These are phyloP conservation scores for Pagrus major DNA, from an alignment of 2,113 vertebrate genomes.

Conservation along the genomic window DNA sequence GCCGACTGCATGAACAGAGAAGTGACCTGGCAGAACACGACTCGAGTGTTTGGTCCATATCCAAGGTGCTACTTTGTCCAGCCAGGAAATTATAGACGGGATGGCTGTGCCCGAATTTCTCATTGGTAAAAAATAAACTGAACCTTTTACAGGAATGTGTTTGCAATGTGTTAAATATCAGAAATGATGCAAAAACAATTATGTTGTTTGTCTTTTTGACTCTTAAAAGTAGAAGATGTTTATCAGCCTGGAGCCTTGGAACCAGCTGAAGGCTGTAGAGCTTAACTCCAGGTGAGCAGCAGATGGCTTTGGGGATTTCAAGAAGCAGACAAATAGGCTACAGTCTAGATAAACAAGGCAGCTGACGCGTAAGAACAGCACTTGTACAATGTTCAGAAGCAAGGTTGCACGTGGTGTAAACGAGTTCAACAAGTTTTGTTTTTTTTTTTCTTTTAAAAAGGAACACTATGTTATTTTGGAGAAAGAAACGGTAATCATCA, in stretches of 20 bases:
- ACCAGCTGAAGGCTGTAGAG: constrained; percentile 47
- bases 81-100: not conserved
- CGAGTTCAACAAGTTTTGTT: too few species aligned
- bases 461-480: too few species aligned
- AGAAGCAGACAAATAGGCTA: constrained; percentile 13
- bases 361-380: not conserved
- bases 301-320: constrained; percentile 72
- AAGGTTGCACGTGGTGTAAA: too few species aligned
- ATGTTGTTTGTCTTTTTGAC: not conserved
- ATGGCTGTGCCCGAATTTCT: not conserved
- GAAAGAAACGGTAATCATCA: too few species aligned
- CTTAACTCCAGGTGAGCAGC: constrained; percentile 54
- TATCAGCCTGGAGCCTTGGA: constrained; percentile 12
- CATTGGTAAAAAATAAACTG: too few species aligned
- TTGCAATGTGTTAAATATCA: not conserved
- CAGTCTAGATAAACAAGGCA: constrained; percentile 15
- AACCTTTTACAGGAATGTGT: not conserved
- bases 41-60: not conserved
- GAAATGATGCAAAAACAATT: not conserved
- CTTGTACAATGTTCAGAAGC: not conserved
- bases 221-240: not conserved
- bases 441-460: too few species aligned
- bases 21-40: not conserved
- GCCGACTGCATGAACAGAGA: not conserved
- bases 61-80: not conserved